Evolutionary conservation across 1,140 invertebrate genomes (phyloP), one percentile per base, ranked within the genome.

Genomic region (Platyscapa corneri): DNA sequence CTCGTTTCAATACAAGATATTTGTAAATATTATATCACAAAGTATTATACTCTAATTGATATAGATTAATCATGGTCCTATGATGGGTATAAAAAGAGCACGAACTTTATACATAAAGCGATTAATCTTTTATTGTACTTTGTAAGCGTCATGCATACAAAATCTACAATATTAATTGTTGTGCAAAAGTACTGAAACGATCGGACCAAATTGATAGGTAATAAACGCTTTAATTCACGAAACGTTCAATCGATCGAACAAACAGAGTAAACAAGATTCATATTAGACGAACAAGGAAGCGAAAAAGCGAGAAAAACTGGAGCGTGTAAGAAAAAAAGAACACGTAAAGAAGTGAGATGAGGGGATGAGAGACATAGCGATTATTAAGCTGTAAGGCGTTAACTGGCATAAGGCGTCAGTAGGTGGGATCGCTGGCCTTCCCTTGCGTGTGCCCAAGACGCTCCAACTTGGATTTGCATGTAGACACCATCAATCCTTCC

Each of bases 331-430:
- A 39, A 77, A 67, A 76, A 46, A 46, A 12, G 42, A 46, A 12
- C 12, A 7, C 12, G 42, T 7, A 46, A 46, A 46, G 12, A 49
- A 87, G 86, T 77, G 70, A 85, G 76, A 86, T 85, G 86, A 89
- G 87, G 85, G 53, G 70, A 23, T 34, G 79, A 46, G 67, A 64
- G 83, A 78, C 53, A 67, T 46, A 67, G 74, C 90, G 90, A 91
- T 93, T 93, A 93, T 93, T 93, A 93, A 93, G 93, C 89, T 93
- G 92, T 93, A 93, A 93, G 93, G 92, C 93, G 92, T 93, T 93
- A 93, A 93, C 92, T 93, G 92, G 92, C 92, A 93, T 93, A 93
- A 93, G 92, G 92, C 92, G 91, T 93, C 90, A 90, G 91, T 91
- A 93, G 92, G 92, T 91, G 92, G 91, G 92, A 90, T 91, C 89